Base-by-base conservation (phyloP, 2,113 vertebrate genomes). In the Catagonus wagneri region DNA sequence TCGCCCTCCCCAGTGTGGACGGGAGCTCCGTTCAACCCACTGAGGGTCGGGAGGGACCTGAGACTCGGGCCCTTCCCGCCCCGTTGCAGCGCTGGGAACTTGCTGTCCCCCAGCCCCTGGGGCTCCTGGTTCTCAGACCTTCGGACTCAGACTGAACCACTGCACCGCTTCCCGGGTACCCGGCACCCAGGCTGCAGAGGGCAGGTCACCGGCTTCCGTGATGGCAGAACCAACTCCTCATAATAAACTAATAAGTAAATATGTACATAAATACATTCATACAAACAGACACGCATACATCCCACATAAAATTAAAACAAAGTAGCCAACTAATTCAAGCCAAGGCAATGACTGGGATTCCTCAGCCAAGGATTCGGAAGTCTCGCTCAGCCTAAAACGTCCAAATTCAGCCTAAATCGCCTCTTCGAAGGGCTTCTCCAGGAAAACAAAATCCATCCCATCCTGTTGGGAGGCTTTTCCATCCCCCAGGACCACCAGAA, bases 21-120 rank as follows among this genome's bases (percentile, higher is more conserved):
- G 2, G 29, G 11, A 5, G 0, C 7, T 3, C 2, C 87, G 29
- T 36, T 50, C 60, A 54, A 2, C 20, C 22, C 2, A 0, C 6
- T 20, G 19, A 60, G 34, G 52, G 36, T 39, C 27, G 0, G 1
- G 54, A 52, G 25, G 25, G n/a, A 39, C 29, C 39, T 16, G 17
- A 54, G 32, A 63, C 10, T 10, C 12, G 10, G 6, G 66, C 56
- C 65, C 54, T 69, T 25, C 7, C 25, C 23, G 6, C n/a, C 66
- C 16, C 56, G 22, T 0, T 20, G 7, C 54, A 22, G 32, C 16
- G 25, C 56, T 0, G 3, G 58, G 80, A 44, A 79, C 20, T 16
- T 6, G 22, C 12, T 11, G 36, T 58, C 29, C 25, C 19, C n/a
- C 72, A 29, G 25, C 27, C 60, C 13, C 17, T 39, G 58, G n/a